Evolutionary conservation across 2,113 vertebrate genomes (phyloP).

Genomic region (Neodon shergylaensis): DNA sequence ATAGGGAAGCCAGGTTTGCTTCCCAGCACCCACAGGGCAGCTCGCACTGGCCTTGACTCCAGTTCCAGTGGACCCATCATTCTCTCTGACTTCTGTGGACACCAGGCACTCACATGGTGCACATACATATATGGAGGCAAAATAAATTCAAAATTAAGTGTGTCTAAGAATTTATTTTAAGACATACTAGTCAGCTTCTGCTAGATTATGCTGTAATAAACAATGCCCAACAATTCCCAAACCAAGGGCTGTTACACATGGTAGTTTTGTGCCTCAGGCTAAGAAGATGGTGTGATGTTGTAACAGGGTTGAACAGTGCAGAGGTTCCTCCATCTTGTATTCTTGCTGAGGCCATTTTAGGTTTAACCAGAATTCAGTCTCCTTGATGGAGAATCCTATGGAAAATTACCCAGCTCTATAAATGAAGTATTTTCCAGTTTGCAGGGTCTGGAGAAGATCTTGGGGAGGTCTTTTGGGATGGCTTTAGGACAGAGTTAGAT

Average conservation of each 20-base stretch:
- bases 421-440: not conserved
- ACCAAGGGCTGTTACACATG: not conserved
- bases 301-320: not conserved
- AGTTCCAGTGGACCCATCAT: not conserved
- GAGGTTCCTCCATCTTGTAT: not conserved
- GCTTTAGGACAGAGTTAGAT: not conserved
- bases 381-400: not conserved
- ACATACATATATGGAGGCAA: not conserved
- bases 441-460: not conserved
- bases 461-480: not conserved
- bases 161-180: not conserved
- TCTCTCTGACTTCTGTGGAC: not conserved
- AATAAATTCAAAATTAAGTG: not conserved
- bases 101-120: not conserved
- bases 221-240: not conserved
- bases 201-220: conserved; percentile 1
- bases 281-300: not conserved
- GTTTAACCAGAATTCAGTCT: not conserved
- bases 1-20: not conserved
- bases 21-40: not conserved
- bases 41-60: not conserved
- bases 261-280: not conserved
- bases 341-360: not conserved
- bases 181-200: conserved; percentile 22
- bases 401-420: not conserved